Percentiles rank a stretch among this genome's conserved stretches.
Evolutionary conservation across 1,140 invertebrate genomes (phyloP).

Genomic region (Vanessa tameamea): DNA sequence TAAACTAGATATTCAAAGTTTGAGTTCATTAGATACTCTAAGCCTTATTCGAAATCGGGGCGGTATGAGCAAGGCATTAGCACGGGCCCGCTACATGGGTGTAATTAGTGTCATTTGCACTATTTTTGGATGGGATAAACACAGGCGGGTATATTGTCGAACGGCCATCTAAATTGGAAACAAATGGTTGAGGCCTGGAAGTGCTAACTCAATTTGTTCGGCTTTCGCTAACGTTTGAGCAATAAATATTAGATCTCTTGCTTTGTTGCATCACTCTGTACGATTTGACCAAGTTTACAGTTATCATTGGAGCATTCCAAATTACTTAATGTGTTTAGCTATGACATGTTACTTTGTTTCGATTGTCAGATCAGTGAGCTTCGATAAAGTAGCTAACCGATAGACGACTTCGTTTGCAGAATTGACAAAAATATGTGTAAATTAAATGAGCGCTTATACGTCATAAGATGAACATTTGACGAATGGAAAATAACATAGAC

Average conservation of each 20-base stretch:
- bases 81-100: slow-evolving; percentile 59
- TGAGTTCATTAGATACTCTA: background rate
- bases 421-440: too few species aligned
- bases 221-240: slow-evolving; percentile 75
- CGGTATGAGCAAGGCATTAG: slow-evolving; percentile 70
- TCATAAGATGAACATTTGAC: too few species aligned
- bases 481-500: too few species aligned
- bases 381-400: background rate
- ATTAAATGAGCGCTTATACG: too few species aligned
- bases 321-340: slow-evolving; percentile 11
- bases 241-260: slow-evolving; percentile 51
- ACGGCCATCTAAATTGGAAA: slow-evolving; percentile 67
- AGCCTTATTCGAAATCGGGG: slow-evolving; percentile 44
- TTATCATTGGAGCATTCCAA: slow-evolving; percentile 41
- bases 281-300: slow-evolving; percentile 43
- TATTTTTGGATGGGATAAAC: slow-evolving; percentile 77
- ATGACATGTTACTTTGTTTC: background rate
- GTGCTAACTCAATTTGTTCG: slow-evolving; percentile 78
- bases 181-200: slow-evolving; percentile 66
- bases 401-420: too few species aligned
- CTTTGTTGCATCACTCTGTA: slow-evolving; percentile 36
- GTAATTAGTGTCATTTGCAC: slow-evolving; percentile 77
- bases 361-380: background rate
- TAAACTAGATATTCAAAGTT: slow-evolving; percentile 8
- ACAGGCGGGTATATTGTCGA: slow-evolving; percentile 69